Conservation (phyloP, 1,140 invertebrate genomes). For the Listronotus oregonensis region DNA sequence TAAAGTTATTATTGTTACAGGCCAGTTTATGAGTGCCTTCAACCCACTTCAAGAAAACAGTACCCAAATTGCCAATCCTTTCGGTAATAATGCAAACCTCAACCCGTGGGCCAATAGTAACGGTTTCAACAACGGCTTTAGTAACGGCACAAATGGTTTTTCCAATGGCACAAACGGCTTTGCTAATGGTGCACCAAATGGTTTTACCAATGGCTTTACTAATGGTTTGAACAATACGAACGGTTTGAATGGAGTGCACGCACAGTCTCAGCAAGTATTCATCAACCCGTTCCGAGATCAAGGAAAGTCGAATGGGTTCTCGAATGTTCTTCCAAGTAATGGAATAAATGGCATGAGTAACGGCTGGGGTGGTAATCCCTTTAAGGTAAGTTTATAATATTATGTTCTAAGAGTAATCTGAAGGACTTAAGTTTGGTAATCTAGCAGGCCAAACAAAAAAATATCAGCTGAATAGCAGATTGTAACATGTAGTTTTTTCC, state of each 20-base stretch:
- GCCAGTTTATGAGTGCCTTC: slow-evolving; percentile 51
- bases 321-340: slow-evolving; percentile 44
- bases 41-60: slow-evolving; percentile 41
- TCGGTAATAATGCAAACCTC: slow-evolving; percentile 17
- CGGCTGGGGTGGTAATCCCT: slow-evolving; percentile 51
- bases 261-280: slow-evolving; percentile 33
- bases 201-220: slow-evolving; percentile 12
- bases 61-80: slow-evolving; percentile 34
- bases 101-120: slow-evolving; percentile 28
- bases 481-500: slow-evolving; percentile 6
- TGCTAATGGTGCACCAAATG: slow-evolving; percentile 11
- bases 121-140: slow-evolving; percentile 1
- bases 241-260: slow-evolving; percentile 17
- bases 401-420: background rate
- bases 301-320: slow-evolving; percentile 44
- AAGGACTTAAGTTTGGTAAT: no score
- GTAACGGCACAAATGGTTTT: slow-evolving; percentile 20
- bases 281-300: slow-evolving; percentile 45
- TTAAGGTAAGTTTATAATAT: slow-evolving; percentile 47
- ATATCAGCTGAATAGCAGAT: no score
- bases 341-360: slow-evolving; percentile 43
- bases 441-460: no score
- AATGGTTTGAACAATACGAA: slow-evolving; percentile 18
- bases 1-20: slow-evolving; percentile 34
- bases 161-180: slow-evolving; percentile 22